Conservation (phyloP, 2,888 invertebrate species). For the Cylindroiulus punctatus region DNA sequence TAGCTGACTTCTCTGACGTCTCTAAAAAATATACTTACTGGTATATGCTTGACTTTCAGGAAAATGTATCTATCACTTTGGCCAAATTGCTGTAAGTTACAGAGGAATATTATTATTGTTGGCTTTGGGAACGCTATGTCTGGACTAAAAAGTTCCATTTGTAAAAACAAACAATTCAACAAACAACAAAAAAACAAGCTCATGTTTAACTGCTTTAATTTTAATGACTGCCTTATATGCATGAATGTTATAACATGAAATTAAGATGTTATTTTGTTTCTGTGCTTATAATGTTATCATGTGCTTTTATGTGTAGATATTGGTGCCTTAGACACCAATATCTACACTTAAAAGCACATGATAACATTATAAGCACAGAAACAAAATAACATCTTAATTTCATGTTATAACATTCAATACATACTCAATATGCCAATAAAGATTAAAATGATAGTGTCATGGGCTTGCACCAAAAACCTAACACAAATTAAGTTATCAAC, state of each 20-base stretch:
- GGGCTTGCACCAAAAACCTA: background rate
- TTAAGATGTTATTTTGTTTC: background rate
- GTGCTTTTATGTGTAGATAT: no score
- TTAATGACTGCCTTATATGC: background rate
- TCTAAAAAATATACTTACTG: no score
- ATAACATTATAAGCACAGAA: background rate
- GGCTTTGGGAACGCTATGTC: background rate
- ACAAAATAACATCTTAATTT: slow-evolving; percentile 4
- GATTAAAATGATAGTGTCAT: background rate
- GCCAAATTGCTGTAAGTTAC: background rate
- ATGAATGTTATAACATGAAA: background rate
- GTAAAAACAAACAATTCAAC: background rate
- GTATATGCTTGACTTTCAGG: no score
- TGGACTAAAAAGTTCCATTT: slow-evolving; percentile 3
- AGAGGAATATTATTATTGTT: background rate
- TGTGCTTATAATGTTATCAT: background rate
- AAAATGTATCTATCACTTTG: background rate
- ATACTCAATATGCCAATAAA: background rate
- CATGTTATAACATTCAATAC: background rate
- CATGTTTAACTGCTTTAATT: background rate
- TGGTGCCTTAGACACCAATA: no score
- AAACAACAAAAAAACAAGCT: background rate
- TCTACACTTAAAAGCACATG: no score
- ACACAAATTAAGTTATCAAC: background rate
- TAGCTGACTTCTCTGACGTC: no score